These are phyloP conservation scores for Cacoxenus indagator DNA, from an alignment of 2,888 invertebrate genomes.

Conservation along the genomic window DNA sequence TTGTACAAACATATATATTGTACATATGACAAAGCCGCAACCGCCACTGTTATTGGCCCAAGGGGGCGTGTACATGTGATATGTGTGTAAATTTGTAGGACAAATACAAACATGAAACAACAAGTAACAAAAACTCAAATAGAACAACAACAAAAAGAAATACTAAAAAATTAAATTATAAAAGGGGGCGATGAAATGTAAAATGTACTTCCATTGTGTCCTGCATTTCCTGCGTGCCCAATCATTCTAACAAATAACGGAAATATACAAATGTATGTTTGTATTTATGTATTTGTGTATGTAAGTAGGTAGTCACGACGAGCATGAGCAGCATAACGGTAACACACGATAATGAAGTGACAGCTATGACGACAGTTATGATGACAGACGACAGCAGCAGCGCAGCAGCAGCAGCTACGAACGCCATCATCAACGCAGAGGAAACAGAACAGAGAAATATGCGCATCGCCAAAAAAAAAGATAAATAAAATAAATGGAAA, in stretches of 20 bases:
- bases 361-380: too few species aligned
- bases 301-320: background rate
- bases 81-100: too few species aligned
- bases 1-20: background rate
- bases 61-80: too few species aligned
- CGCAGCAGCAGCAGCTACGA: background rate
- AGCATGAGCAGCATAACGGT: background rate
- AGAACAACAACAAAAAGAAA: background rate
- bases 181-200: background rate
- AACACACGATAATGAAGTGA: background rate
- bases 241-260: too few species aligned
- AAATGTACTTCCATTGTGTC: slow-evolving; percentile 24
- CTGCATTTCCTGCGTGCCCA: background rate
- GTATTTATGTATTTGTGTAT: too few species aligned
- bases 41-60: background rate
- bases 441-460: slow-evolving; percentile 1
- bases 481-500: slow-evolving; percentile 1
- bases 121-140: background rate
- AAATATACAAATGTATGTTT: background rate
- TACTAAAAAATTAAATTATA: background rate
- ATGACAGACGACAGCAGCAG: too few species aligned
- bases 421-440: slow-evolving; percentile 14
- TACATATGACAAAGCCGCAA: background rate
- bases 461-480: background rate
- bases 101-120: background rate